Evolutionary conservation across 2,888 invertebrate species (phyloP).

Genomic region (Poecilus cupreus): DNA sequence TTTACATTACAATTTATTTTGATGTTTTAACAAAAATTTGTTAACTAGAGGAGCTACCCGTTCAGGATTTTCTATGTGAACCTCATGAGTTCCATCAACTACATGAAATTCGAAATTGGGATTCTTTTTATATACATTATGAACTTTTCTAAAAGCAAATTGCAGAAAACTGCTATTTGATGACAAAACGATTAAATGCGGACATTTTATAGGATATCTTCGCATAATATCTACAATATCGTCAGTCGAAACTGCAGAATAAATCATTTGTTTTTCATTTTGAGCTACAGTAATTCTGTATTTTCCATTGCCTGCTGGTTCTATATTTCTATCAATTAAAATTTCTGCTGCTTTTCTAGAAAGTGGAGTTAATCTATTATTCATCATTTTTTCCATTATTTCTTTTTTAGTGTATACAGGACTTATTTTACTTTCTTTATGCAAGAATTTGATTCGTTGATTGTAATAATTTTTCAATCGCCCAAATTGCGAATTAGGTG

Average conservation of each 20-base stretch:
- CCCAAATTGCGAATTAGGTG: not conserved
- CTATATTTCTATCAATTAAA: constrained; percentile 73
- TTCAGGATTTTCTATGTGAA: constrained; percentile 78
- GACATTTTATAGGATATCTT: constrained; percentile 62
- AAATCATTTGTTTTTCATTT: constrained; percentile 71
- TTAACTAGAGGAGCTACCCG: constrained; percentile 69
- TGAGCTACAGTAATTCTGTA: constrained; percentile 77
- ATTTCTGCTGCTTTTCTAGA: constrained; percentile 73
- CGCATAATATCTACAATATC: constrained; percentile 68
- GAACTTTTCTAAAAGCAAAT: not conserved
- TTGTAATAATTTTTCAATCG: not conserved
- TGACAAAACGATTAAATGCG: constrained; percentile 63
- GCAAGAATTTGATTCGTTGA: constrained; percentile 1
- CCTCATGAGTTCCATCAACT: constrained; percentile 78
- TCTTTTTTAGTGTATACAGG: constrained; percentile 70
- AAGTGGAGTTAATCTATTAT: constrained; percentile 70
- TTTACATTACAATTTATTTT: constrained; percentile 66
- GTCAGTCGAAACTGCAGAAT: constrained; percentile 69
- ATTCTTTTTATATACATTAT: constrained; percentile 41
- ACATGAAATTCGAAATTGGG: constrained; percentile 66
- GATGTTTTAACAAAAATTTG: constrained; percentile 65
- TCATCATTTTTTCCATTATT: constrained; percentile 73
- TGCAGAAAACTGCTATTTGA: not conserved
- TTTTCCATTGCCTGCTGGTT: constrained; percentile 70
- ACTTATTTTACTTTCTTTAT: not conserved